phyloP scores from a whole-genome alignment of 2,113 vertebrate species.

The Macroglossus sobrinus region DNA sequence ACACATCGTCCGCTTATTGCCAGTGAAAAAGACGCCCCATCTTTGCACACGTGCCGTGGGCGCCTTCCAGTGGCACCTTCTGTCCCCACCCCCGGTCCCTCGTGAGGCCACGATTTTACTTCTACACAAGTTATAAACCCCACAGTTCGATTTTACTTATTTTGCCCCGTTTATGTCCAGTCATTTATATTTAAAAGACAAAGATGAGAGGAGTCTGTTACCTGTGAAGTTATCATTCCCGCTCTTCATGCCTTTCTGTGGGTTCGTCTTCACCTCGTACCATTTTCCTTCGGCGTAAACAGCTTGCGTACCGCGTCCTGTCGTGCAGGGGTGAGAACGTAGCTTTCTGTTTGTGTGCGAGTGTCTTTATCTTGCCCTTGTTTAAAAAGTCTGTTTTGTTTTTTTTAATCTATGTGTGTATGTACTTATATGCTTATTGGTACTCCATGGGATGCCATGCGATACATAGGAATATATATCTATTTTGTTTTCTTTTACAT shows the following conservation, averaged over 20 bases:
- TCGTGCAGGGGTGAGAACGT: too few species aligned
- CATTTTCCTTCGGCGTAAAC: too few species aligned
- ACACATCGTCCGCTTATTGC: neutral
- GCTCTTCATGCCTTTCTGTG: neutral
- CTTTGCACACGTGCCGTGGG: neutral
- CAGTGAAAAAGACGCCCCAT: neutral
- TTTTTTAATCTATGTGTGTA: too few species aligned
- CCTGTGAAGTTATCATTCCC: neutral
- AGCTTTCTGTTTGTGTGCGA: too few species aligned
- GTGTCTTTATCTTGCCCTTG: too few species aligned
- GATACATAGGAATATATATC: too few species aligned
- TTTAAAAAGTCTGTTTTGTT: too few species aligned
- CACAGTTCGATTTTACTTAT: neutral
- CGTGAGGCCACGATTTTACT: neutral
- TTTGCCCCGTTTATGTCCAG: neutral
- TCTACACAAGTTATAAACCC: neutral
- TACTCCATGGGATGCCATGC: too few species aligned
- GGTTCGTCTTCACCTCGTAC: neutral
- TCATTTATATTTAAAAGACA: neutral
- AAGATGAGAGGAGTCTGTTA: neutral
- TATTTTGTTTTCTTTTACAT: too few species aligned
- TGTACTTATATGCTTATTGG: too few species aligned
- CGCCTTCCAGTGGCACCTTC: accelerated
- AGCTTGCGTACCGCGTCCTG: too few species aligned
- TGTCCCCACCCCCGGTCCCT: neutral